Evolutionary conservation across 2,888 invertebrate species (phyloP).

Genomic region (Cosmorhoe ocellata): DNA sequence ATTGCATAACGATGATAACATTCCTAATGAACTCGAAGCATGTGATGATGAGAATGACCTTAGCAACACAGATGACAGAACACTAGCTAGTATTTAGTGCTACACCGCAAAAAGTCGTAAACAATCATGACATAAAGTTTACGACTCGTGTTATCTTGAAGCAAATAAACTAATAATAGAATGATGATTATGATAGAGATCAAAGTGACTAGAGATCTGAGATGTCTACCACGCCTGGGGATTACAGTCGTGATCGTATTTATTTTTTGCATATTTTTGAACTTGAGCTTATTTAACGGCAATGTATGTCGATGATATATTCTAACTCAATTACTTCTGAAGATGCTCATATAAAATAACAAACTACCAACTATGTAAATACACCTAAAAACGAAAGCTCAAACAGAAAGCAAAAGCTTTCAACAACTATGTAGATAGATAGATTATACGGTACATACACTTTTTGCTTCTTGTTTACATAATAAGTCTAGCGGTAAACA

Average conservation of each 20-base stretch:
- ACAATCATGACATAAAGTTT: no score
- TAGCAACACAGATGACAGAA: not conserved
- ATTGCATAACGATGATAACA: slow-evolving; percentile 9
- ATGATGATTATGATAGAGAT: no score
- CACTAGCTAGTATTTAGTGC: slow-evolving; percentile 1
- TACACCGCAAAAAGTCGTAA: not conserved
- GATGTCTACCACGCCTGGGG: no score
- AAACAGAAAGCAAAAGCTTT: slow-evolving; percentile 28
- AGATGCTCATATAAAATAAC: slow-evolving; percentile 10
- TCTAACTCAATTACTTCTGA: slow-evolving; percentile 2
- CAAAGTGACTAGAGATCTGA: no score
- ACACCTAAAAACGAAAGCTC: slow-evolving; percentile 24
- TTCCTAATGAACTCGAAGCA: slow-evolving; percentile 11
- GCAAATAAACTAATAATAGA: slow-evolving; percentile 19
- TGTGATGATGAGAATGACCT: slow-evolving; percentile 13
- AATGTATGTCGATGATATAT: not conserved
- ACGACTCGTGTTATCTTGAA: slow-evolving; percentile 9
- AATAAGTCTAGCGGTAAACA: slow-evolving; percentile 28
- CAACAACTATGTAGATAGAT: slow-evolving; percentile 12
- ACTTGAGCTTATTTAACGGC: not conserved
- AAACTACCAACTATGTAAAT: slow-evolving; percentile 6
- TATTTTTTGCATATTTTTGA: no score
- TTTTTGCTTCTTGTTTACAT: slow-evolving; percentile 27
- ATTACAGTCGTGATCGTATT: no score
- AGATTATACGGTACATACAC: slow-evolving; percentile 12